Evolutionary conservation across 2,797 vertebrate species (phyloP), one percentile per base, ranked within the genome.

Genomic region (Microctenopoma steveboyesi): DNA sequence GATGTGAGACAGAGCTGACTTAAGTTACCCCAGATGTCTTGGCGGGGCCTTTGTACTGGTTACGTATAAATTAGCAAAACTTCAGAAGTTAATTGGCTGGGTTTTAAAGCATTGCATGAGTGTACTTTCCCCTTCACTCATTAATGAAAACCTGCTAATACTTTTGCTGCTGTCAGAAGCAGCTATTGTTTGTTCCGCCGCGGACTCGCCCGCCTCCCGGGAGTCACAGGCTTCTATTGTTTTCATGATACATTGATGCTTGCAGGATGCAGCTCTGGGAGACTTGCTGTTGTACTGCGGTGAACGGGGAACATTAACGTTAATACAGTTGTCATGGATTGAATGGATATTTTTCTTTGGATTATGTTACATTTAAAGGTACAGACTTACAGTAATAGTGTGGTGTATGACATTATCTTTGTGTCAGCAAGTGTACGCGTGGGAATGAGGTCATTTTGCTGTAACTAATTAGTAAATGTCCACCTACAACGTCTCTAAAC

Each of bases 1-100:
- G 66, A 72, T 63, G 72, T 72, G 74, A 74, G 67, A 57, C 73
- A 57, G 69, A 69, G 56, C 75, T 67, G 40, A 62, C 63, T 67
- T 39, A 46, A 75, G 63, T 66, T 74, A 53, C 52, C 64, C 56
- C 40, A 25, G 50, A 73, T 37, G 54, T 69, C 84, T 74, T 52
- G 7, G 30, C 61, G 35, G 37, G 49, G 53, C 54, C 60, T 85
- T 79, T 80, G 61, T 72, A 22, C 37, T 54, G 59, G 25, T 78
- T 79, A 55, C 70, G 69, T 69, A 40, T 67, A 58, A 84, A 75
- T 79, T 79, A 84, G 68, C 58, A 72, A 37, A 74, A 72, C 55
- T 69, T 57, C 33, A 67, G 11, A 43, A 64, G 60, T 72, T 81
- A 85, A 87, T 76, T 74, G 67, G 72, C 61, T 64, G 56, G 55